Conservation (phyloP, 2,797 vertebrate species). For the Vireo griseus region DNA sequence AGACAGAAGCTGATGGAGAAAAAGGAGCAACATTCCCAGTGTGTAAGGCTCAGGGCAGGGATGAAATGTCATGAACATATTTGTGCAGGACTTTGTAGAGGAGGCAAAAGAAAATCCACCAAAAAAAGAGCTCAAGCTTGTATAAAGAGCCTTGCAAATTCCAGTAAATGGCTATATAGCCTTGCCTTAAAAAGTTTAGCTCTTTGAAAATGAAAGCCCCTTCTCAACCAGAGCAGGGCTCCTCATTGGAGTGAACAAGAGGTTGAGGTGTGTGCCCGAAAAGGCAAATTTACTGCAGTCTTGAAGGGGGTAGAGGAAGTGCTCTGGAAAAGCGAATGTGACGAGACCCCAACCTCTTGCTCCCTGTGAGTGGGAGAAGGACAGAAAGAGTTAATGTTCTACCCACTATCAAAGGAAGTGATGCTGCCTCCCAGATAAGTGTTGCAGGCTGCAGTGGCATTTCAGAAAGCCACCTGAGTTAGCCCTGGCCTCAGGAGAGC, state of each 20-base stretch:
- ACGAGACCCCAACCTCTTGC: rapidly evolving
- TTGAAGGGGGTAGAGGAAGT: neutral
- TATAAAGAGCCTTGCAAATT: neutral
- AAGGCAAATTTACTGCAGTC: neutral
- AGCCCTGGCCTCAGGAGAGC: neutral
- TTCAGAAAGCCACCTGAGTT: neutral
- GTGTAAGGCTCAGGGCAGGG: neutral
- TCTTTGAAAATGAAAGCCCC: neutral
- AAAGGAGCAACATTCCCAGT: neutral
- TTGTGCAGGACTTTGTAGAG: neutral
- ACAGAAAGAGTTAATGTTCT: neutral
- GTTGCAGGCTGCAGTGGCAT: neutral
- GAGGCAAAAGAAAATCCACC: neutral
- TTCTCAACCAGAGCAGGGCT: neutral
- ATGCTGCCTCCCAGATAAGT: neutral
- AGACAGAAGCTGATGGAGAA: neutral
- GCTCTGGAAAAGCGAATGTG: neutral
- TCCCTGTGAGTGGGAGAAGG: neutral
- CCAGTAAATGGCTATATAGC: rapidly evolving
- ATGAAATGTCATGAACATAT: neutral
- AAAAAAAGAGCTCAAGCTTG: neutral
- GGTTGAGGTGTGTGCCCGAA: neutral
- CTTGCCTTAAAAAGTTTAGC: neutral
- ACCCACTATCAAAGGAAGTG: neutral
- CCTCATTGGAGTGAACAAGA: neutral